Evolutionary conservation across 2,113 vertebrate genomes (phyloP), one percentile per base, ranked within the genome.

Genomic region (Cyphomyrus discorhynchus): DNA sequence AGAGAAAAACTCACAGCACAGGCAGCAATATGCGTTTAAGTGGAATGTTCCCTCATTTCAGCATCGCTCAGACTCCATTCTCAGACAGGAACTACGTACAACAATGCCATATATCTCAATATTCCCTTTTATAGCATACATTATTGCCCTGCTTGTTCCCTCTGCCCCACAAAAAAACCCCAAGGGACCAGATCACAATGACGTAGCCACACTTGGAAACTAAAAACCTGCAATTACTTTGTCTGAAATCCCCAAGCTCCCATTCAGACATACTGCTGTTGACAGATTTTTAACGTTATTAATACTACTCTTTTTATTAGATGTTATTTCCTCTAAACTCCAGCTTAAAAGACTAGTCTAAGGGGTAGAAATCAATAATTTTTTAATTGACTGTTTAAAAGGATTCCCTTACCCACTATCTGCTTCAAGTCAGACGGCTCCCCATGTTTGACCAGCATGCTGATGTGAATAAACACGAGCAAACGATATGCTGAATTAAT

Each of bases 181-280:
- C 70, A 21, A 24, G 47, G 74, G 88, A 24, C 27, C 70, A 4
- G 62, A 53, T 77, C 19, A 74, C 80, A 31, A 70, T 90, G 66
- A 87, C 84, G 58, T 86, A 86, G 47, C 47, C 62, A 49, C 46
- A 87, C 89, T 53, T 11, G 47, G 89, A 87, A 90, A 90, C 35
- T 50, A 66, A 87, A 90, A 90, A 90, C 89, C 84, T 8, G 46
- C 85, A 90, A 90, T 87, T 90, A 87, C 83, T 74, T 87, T 77
- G 62, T 90, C 85, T 87, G n/a, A 87, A 80, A 90, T 53, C 17
- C 62, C 85, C 31, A 27, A 45, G 49, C 62, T 39, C 27, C n/a
- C 84, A 87, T 62, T 27, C 1, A 90, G 19, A 80, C 19, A 11
- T 66, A 53, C 45, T 87, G 46, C 24, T 39, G 50, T 42, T 46